Conservation (phyloP, 2,888 invertebrate genomes). For the Tiphia femorata region DNA sequence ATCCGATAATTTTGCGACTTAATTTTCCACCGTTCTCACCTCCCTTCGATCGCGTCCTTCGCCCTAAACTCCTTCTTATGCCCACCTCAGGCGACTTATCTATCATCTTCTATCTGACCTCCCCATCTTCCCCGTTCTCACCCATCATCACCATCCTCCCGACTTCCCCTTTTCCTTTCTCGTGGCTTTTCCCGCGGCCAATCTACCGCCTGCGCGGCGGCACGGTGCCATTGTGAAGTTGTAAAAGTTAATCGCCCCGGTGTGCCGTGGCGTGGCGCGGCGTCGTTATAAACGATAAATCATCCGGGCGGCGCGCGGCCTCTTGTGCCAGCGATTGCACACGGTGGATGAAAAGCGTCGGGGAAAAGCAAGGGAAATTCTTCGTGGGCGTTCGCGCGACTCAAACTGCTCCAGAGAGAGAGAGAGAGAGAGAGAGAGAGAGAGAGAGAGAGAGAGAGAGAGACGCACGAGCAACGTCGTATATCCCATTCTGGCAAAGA, state of each 20-base stretch:
- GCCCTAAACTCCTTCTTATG: no score
- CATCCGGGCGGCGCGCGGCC: conserved; percentile 5
- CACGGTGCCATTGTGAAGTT: conserved; percentile 13
- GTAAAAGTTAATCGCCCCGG: conserved; percentile 34
- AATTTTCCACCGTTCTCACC: no score
- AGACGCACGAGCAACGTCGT: neutral
- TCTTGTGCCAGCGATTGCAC: neutral
- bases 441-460: neutral
- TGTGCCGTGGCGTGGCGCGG: conserved; percentile 5
- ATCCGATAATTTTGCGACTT: no score
- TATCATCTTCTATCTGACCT: no score
- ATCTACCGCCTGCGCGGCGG: neutral
- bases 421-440: neutral
- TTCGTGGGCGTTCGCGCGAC: no score
- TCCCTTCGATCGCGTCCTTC: no score
- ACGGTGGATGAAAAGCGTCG: neutral
- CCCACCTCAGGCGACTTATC: no score
- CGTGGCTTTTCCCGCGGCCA: neutral
- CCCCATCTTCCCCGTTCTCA: neutral
- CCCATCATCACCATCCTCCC: neutral
- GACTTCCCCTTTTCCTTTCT: no score
- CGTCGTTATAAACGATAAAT: conserved; percentile 36
- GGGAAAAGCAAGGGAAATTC: no score
- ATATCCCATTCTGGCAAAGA: no score
- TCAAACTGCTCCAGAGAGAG: no score